phyloP scores from a whole-genome alignment of 2,888 invertebrate genomes.

The Parnassius mnemosyne region DNA sequence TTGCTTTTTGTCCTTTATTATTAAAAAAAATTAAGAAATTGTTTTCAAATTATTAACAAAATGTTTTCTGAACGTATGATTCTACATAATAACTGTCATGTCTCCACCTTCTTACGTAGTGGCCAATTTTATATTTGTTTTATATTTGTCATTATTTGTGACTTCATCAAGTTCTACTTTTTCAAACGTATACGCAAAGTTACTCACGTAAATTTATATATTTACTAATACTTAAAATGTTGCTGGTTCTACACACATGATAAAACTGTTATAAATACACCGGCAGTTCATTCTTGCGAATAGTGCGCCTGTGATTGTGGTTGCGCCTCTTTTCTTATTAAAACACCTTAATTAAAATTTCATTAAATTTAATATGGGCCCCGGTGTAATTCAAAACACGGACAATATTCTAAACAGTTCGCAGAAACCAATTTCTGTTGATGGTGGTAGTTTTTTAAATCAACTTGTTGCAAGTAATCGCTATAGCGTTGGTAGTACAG shows the following conservation, averaged over 20 bases:
- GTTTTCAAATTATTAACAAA: too few relatives aligned
- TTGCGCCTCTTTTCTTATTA: constrained; percentile 40
- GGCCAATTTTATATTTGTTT: too few relatives aligned
- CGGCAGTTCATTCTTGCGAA: constrained; percentile 44
- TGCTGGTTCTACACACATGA: constrained; percentile 41
- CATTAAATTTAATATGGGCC: constrained; percentile 52
- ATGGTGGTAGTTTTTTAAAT: constrained; percentile 42
- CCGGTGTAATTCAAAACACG: constrained; percentile 59
- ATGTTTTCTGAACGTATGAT: too few relatives aligned
- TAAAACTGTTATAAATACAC: constrained; percentile 69
- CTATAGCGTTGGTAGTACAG: constrained; percentile 51
- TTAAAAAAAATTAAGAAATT: too few relatives aligned
- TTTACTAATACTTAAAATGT: constrained; percentile 45
- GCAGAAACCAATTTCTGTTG: constrained; percentile 38
- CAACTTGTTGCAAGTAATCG: constrained; percentile 40
- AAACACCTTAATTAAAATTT: not conserved
- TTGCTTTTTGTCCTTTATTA: too few relatives aligned
- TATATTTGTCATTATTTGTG: too few relatives aligned
- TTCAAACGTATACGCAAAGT: not conserved
- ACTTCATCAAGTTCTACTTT: too few relatives aligned
- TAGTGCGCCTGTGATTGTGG: constrained; percentile 57
- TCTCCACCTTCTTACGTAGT: too few relatives aligned
- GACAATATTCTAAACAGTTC: constrained; percentile 50
- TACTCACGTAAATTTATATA: constrained; percentile 35
- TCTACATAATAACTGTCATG: too few relatives aligned